These are phyloP conservation scores for Syrrhaptes paradoxus DNA, from an alignment of 2,113 vertebrate species.

Conservation along the genomic window DNA sequence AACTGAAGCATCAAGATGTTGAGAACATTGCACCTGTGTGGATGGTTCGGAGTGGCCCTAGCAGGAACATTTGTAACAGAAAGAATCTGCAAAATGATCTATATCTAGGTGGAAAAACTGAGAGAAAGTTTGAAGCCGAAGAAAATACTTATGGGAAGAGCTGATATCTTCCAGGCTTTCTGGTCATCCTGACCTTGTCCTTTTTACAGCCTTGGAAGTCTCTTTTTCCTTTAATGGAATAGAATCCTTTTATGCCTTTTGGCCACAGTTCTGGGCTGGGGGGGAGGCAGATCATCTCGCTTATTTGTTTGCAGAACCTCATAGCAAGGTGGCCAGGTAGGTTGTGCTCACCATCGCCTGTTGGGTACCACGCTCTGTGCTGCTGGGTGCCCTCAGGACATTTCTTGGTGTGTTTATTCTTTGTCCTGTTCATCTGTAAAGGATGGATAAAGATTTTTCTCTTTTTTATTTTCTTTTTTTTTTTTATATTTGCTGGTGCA, in stretches of 20 bases:
- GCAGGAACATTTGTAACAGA: background rate
- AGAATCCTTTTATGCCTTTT: background rate
- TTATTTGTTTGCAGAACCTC: background rate
- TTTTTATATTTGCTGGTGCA: background rate
- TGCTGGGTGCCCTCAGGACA: background rate
- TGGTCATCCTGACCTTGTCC: background rate
- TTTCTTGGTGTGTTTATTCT: background rate
- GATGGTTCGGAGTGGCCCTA: background rate
- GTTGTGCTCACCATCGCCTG: fast-evolving
- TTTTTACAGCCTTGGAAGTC: background rate
- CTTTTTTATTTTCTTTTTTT: background rate
- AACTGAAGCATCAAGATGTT: background rate
- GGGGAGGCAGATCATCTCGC: background rate
- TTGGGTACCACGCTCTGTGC: background rate
- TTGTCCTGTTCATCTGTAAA: background rate
- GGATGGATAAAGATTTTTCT: background rate
- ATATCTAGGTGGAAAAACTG: background rate
- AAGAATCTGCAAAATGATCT: background rate
- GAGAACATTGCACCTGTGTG: background rate
- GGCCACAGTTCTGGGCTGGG: background rate
- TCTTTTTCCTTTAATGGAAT: background rate
- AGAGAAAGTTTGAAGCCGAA: background rate
- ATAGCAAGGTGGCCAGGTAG: background rate
- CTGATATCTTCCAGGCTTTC: background rate
- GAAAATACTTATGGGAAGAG: background rate